Conservation (phyloP, 1,140 invertebrate species). For the Camponotus floridanus region DNA sequence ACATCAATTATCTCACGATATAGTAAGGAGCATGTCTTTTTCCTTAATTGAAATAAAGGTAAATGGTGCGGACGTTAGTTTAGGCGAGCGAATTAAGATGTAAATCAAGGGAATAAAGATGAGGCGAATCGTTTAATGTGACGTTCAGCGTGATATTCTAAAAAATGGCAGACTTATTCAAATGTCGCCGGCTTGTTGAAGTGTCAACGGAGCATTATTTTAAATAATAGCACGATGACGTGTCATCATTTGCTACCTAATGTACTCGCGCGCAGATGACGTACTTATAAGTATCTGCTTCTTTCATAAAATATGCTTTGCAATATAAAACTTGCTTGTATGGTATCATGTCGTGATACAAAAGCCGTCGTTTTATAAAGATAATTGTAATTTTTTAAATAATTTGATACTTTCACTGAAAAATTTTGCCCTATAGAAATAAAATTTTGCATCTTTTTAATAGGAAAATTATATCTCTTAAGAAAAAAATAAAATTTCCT, state of each 20-base stretch:
- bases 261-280: conserved; percentile 28
- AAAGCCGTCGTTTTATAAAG: background rate
- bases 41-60: background rate
- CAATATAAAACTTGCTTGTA: background rate
- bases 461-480: too few species aligned
- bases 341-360: background rate
- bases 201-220: conserved; percentile 7
- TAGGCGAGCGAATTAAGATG: conserved; percentile 17
- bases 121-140: conserved; percentile 52
- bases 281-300: conserved; percentile 11
- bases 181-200: conserved; percentile 34
- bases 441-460: background rate
- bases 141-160: conserved; percentile 42
- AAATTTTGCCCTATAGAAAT: background rate
- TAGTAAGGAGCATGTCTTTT: background rate
- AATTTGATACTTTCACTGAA: background rate
- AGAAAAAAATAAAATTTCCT: background rate
- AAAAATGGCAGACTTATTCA: conserved; percentile 63
- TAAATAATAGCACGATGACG: conserved; percentile 32
- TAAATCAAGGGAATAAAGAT: conserved; percentile 7
- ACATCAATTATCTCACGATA: background rate
- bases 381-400: background rate
- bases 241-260: conserved; percentile 62
- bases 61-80: background rate
- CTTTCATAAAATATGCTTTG: background rate